Evolutionary conservation across 2,888 invertebrate genomes (phyloP), one percentile per base, ranked within the genome.

Genomic region (Anthoptus insignis): DNA sequence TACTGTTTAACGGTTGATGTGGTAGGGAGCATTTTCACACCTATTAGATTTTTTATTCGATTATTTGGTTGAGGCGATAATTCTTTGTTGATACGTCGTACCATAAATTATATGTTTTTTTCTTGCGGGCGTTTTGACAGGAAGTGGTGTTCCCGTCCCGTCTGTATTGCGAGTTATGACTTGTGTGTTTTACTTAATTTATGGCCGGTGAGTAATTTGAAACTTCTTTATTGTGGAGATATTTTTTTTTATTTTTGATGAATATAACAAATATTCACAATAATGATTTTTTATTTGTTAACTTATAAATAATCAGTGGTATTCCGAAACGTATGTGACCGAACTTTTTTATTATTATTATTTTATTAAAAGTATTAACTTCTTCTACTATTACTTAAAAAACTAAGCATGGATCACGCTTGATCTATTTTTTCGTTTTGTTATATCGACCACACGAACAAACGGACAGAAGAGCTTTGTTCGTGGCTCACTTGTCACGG

Each of bases 1-100:
- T 85, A 80, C 86, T 81, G 86, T 91, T 87, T 86, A 82, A 89
- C 87, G 84, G 83, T 81, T 77, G 78, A 80, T 83, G 86, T 86
- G 80, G 76, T 76, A 68, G 69, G 77, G 74, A 64, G 56, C 59
- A 76, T 81, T 83, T 81, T 81, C 78, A 74, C 72, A 71, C 70
- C 66, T 66, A 54, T 50, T 32, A 42, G 52, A 60, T 72, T 70
- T 72, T 49, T 45, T 52, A 54, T 65, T 70, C 64, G 57, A 22
- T 60, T 70, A 66, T 70, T 69, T 57, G 22, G 58, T 67, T 61
- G 47, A 56, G 21, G 56, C 47, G 61, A 54, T 61, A 61, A 56
- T 63, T 47, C 16, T 1, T 21, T 5, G 42, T 19, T 21, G 42
- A 19, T 39, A 49, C 27, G 22, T 47, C 29, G 56, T 39, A 16